Conservation (phyloP, 2,797 vertebrate species). For the Lithobates pipiens region DNA sequence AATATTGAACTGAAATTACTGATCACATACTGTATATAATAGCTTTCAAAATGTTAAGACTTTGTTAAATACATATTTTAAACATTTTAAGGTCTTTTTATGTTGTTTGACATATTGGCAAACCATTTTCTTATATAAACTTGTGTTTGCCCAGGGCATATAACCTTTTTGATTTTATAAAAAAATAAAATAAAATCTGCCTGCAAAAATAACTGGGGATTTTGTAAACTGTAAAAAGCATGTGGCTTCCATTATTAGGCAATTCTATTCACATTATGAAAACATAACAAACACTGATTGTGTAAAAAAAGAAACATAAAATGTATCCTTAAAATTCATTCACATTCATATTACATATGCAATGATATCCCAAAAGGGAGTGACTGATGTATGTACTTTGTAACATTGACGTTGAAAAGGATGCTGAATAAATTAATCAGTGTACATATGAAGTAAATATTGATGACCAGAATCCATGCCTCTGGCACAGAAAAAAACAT, state of each 20-base stretch:
- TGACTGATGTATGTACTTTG: neutral
- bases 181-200: too few species aligned
- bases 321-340: neutral
- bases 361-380: neutral
- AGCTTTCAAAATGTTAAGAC: too few species aligned
- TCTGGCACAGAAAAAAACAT: neutral
- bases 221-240: too few species aligned
- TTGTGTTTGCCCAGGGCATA: too few species aligned
- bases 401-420: neutral
- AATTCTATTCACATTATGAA: neutral
- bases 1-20: too few species aligned
- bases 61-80: too few species aligned
- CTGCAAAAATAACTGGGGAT: too few species aligned
- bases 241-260: neutral
- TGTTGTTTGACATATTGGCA: too few species aligned
- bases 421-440: slow-evolving; percentile 18
- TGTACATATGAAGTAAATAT: neutral
- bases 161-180: too few species aligned
- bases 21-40: too few species aligned
- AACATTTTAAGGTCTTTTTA: too few species aligned
- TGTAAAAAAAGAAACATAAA: neutral
- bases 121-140: too few species aligned
- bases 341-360: neutral
- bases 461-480: neutral
- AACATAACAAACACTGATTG: neutral